Evolutionary conservation across 2,797 vertebrate genomes (phyloP), one percentile per base, ranked within the genome.

Genomic region (Fundulus diaphanus): DNA sequence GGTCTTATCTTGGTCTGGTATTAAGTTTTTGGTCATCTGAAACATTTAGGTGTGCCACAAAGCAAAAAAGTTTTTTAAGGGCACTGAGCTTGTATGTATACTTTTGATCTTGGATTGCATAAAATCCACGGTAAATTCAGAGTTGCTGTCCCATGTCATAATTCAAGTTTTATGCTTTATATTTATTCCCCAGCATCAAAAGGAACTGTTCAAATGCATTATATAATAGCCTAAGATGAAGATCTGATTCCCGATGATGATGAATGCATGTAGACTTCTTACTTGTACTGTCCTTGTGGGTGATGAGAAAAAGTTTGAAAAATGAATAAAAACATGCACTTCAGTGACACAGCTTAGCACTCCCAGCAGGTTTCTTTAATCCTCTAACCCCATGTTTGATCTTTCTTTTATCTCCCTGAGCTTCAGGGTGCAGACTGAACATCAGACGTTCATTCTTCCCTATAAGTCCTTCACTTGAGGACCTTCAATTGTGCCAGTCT

Each of bases 401-500:
- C 76, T 77, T 24, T 42, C 63, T 77, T 80, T 78, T 57, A 76
- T 82, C 82, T 80, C 73, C 52, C 44, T 44, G 12, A 76, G 77
- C 79, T 73, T 79, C 65, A 72, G 75, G 65, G 71, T 70, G 37
- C 48, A 35, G 61, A 73, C 9, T 2, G 57, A 67, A 66, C 67
- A 73, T 77, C 74, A 7, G 20, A 79, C 65, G 16, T 82, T 85
- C 42, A 70, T 44, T 63, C 74, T 76, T 77, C 76, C 72, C 77
- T 78, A 42, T 52, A 69, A 79, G 83, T 84, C 85, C 84, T 87
- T 82, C 61, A 77, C 59, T 77, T 48, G 73, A 82, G 75, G 59
- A 48, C 69, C 74, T 81, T 68, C 27, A 78, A 40, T 87, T 85
- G 70, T 88, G 82, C 89, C 67, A 51, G 75, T 83, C 79, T 84